Evolutionary conservation across 2,113 vertebrate genomes (phyloP).

Genomic region (Hyaena hyaena): DNA sequence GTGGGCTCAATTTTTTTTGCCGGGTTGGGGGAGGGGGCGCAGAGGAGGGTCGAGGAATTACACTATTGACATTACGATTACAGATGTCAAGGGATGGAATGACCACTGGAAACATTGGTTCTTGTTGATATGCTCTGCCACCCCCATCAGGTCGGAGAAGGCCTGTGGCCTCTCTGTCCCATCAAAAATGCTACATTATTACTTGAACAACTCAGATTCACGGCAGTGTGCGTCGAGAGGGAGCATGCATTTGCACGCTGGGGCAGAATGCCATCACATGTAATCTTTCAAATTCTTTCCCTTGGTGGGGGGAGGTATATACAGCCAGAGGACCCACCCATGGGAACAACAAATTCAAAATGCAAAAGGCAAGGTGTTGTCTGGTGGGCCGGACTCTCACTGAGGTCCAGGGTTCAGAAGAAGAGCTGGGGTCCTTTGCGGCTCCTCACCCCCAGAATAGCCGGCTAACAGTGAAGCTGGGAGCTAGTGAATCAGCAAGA

Average conservation of each 20-base stretch:
- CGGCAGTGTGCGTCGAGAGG: background rate
- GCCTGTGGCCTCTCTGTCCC: background rate
- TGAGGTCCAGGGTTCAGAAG: background rate
- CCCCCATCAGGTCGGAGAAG: background rate
- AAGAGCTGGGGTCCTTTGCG: background rate
- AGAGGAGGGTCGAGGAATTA: conserved; percentile 28
- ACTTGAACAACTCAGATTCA: background rate
- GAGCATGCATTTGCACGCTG: background rate
- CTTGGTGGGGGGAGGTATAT: background rate
- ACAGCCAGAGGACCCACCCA: background rate
- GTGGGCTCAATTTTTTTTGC: background rate
- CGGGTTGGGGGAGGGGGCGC: background rate
- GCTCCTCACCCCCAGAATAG: too few species aligned
- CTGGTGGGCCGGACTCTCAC: background rate
- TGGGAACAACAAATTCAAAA: background rate
- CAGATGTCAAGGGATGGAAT: conserved; percentile 12
- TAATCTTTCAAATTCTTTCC: background rate
- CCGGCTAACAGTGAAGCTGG: background rate
- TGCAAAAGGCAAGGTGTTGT: background rate
- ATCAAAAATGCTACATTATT: conserved; percentile 53
- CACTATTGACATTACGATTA: conserved; percentile 57
- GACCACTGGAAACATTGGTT: conserved; percentile 14
- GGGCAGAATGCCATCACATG: background rate
- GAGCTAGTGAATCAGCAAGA: background rate
- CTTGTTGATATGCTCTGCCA: conserved; percentile 41